Conservation (phyloP, 2,797 vertebrate genomes). For the Enteromius treurensis region DNA sequence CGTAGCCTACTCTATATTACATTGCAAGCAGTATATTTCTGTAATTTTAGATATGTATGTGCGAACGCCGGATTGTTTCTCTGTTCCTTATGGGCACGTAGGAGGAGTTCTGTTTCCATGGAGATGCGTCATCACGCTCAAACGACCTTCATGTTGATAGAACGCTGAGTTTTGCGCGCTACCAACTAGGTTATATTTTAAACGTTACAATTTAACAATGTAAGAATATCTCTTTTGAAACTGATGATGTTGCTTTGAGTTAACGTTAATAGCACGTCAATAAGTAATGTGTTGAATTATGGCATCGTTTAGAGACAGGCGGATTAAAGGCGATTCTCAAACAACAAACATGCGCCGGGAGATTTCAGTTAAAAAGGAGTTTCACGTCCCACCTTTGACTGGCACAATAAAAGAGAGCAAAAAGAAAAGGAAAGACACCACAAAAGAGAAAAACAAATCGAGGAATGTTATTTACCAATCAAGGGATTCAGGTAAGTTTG, state of each 20-base stretch:
- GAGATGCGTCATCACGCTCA: constrained; percentile 45
- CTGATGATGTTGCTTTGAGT: background rate
- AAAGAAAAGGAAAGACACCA: constrained; percentile 51
- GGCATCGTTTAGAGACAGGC: constrained; percentile 9
- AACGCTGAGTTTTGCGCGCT: background rate
- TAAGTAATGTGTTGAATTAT: background rate
- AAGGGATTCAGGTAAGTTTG: constrained; percentile 50
- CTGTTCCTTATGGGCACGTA: background rate
- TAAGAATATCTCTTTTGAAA: background rate
- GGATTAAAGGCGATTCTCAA: constrained; percentile 21
- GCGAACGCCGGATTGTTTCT: background rate
- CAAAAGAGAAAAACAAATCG: constrained; percentile 52
- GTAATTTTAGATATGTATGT: background rate
- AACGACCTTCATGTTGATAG: background rate
- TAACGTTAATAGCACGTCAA: background rate
- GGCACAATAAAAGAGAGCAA: constrained; percentile 37
- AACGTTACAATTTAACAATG: too few species aligned
- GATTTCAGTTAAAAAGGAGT: constrained; percentile 25
- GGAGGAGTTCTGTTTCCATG: constrained; percentile 58
- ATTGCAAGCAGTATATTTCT: background rate
- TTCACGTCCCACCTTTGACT: constrained; percentile 41
- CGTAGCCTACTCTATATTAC: background rate
- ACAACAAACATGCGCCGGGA: constrained; percentile 10
- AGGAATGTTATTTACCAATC: constrained; percentile 34
- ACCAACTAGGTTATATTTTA: background rate